A percentile compares a stretch with the other conserved stretches of the same genome.
phyloP scores from a whole-genome alignment of 2,888 invertebrate genomes.

The Torymus auratus region DNA sequence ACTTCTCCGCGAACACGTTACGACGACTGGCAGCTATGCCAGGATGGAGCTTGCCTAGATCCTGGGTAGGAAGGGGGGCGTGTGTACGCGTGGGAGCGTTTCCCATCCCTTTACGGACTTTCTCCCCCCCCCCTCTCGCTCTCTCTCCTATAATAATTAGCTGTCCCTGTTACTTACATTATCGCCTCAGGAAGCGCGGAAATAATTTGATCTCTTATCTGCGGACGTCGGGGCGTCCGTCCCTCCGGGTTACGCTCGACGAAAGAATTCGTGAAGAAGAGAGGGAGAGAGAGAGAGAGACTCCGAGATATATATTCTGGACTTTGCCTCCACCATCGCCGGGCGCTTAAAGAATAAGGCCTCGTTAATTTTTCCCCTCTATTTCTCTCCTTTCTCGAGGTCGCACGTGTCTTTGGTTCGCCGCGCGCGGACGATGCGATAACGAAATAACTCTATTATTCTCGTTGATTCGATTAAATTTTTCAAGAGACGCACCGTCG shows the following conservation, averaged over 20 bases:
- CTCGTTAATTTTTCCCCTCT: neutral
- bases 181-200: conserved; percentile 43
- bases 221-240: conserved; percentile 2
- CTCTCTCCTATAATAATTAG: conserved; percentile 48
- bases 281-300: too few relatives aligned
- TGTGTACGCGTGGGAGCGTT: too few relatives aligned
- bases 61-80: too few relatives aligned
- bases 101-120: too few relatives aligned
- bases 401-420: neutral
- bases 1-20: neutral
- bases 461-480: conserved; percentile 19
- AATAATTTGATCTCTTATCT: conserved; percentile 56
- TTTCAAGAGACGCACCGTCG: neutral
- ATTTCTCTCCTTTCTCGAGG: neutral
- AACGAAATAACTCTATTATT: conserved; percentile 14
- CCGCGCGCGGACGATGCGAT: neutral
- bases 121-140: too few relatives aligned
- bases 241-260: neutral
- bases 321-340: neutral
- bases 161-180: conserved; percentile 47
- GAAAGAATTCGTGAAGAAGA: conserved; percentile 1
- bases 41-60: too few relatives aligned
- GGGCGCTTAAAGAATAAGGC: neutral
- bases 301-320: neutral
- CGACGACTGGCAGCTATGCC: too few relatives aligned